Evolutionary conservation across 1,140 invertebrate species (phyloP).

Genomic region (Ceratina japonica): DNA sequence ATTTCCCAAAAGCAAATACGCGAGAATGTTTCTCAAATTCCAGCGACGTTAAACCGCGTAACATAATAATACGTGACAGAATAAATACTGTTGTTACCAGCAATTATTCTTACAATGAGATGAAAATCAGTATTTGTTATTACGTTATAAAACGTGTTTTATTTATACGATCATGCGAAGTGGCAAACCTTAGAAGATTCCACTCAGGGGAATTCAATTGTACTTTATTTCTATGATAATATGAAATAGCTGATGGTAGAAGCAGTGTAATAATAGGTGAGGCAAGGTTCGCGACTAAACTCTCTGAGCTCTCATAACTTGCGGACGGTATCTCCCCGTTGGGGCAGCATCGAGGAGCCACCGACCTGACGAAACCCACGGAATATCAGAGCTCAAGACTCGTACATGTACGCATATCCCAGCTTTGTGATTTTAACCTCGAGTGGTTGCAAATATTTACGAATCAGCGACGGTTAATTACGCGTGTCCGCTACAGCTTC

Average conservation of each 20-base stretch:
- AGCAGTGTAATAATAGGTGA: conserved; percentile 63
- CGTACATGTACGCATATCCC: neutral
- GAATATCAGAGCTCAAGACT: conserved; percentile 33
- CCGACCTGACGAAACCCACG: neutral
- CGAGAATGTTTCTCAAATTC: no score
- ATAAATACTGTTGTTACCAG: no score
- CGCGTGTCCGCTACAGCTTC: neutral
- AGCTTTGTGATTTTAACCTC: conserved; percentile 23
- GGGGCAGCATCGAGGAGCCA: neutral
- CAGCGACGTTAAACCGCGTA: no score
- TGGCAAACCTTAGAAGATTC: no score
- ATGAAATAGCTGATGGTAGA: conserved; percentile 10
- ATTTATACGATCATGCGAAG: no score
- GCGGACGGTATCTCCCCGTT: conserved; percentile 16
- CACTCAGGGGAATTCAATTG: no score
- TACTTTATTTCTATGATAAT: no score
- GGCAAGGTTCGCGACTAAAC: conserved; percentile 24
- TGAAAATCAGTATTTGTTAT: no score
- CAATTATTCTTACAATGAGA: no score
- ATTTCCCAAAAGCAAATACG: no score
- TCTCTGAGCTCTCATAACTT: conserved; percentile 66
- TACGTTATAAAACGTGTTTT: no score
- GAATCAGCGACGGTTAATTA: conserved; percentile 29
- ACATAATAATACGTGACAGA: no score
- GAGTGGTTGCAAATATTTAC: conserved; percentile 37